Percentiles rank a stretch among this genome's conserved stretches.
Evolutionary conservation across 2,888 invertebrate genomes (phyloP).

Genomic region (Sinhomidia bicolor): DNA sequence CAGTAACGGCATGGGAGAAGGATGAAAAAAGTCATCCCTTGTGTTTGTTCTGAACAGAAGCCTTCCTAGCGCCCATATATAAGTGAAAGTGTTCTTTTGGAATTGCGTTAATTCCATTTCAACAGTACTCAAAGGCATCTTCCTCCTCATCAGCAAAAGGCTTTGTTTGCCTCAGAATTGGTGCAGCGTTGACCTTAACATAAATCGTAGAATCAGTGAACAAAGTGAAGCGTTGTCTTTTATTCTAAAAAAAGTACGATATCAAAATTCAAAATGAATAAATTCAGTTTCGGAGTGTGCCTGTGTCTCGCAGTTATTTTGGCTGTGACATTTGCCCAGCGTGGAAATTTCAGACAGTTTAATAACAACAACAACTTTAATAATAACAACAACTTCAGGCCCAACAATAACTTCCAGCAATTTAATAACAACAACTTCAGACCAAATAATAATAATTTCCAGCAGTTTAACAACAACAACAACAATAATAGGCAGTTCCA

Average conservation of each 20-base stretch:
- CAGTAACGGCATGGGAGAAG: neutral
- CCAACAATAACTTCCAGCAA: conserved; percentile 41
- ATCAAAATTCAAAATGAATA: conserved; percentile 56
- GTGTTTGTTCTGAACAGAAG: neutral
- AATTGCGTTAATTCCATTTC: conserved; percentile 61
- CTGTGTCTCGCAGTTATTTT: conserved; percentile 63
- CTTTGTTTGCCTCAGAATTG: neutral
- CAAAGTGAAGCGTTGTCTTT: neutral
- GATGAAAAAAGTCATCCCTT: conserved; percentile 16
- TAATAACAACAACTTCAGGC: conserved; percentile 55
- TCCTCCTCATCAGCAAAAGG: conserved; percentile 4
- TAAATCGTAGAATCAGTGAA: conserved; percentile 1
- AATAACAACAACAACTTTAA: conserved; percentile 50
- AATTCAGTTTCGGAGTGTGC: conserved; percentile 53
- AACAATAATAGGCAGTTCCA: conserved; percentile 50
- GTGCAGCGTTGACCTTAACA: conserved; percentile 44
- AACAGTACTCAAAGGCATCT: conserved; percentile 21
- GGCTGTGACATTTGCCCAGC: conserved; percentile 50
- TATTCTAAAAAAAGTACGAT: conserved; percentile 2
- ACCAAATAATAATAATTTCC: too few species aligned
- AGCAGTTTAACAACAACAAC: conserved; percentile 53
- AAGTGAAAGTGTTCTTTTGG: conserved; percentile 62
- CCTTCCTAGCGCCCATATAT: conserved; percentile 55
- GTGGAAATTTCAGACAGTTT: conserved; percentile 66
- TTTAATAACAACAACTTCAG: conserved; percentile 68